Evolutionary conservation across 2,113 vertebrate species (phyloP), one percentile per base, ranked within the genome.

Genomic region (Anoplopoma fimbria): DNA sequence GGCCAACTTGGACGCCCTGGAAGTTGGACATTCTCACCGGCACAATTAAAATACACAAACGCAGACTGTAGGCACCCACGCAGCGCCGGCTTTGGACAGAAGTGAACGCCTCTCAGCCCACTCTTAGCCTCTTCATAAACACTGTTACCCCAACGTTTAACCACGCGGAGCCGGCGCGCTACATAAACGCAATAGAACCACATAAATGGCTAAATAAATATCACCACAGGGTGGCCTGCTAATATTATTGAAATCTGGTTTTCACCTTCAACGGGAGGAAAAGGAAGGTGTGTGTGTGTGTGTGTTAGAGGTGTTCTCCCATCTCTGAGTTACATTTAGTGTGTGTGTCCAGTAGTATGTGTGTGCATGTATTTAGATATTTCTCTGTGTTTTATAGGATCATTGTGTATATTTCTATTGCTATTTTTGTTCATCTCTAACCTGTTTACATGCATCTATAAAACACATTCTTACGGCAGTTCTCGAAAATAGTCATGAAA

Each of bases 181-280:
- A 60, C 69, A 38, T 88, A 87, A 91, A 90, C 83, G 70, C 81
- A 62, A 79, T 49, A 19, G 77, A 86, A 75, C 84, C 83, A 31
- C 68, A 70, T 62, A 34, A 89, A 90, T 70, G 80, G 65, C 75
- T 40, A 92, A 90, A 93, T 88, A 93, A 92, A 93, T 86, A 88
- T 77, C 73, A 14, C 88, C 83, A 13, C 69, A 85, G 85, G 91
- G 91, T 93, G 93, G 94, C 79, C 89, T 49, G 76, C 78, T 86
- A 88, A 92, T 84, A 72, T 92, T 89, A 83, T 79, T 51, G 67
- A 64, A 47, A 19, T 69, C 71, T 78, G 80, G 83, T 82, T 85
- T 85, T 84, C 61, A 85, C 47, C 83, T 86, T 74, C 83, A 83
- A 77, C 45, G 53, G 61, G 38, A 88, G 69, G 29, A 55, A 34